A percentile compares a stretch with the other conserved stretches of the same genome.
phyloP scores from a whole-genome alignment of 1,140 invertebrate species.

The Meloidogyne hapla region DNA sequence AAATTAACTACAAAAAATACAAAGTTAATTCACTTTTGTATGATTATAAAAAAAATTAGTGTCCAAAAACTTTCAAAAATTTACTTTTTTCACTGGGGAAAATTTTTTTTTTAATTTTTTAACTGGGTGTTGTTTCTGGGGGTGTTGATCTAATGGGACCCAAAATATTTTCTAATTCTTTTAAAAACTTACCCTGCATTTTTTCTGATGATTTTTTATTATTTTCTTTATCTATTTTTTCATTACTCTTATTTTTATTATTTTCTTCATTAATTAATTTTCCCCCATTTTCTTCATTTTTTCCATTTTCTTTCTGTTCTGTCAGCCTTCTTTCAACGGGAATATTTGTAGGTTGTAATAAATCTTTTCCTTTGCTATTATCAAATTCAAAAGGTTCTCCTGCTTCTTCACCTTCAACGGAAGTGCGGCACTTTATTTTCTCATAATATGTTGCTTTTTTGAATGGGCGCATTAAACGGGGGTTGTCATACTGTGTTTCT shows the following conservation, averaged over 20 bases:
- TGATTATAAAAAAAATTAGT: no score
- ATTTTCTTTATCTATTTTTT: not conserved
- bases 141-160: no score
- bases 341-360: not conserved
- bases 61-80: no score
- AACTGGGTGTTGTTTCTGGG: no score
- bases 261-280: not conserved
- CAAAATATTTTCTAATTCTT: no score
- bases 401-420: conserved; percentile 32
- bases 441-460: conserved; percentile 61
- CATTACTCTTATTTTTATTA: not conserved
- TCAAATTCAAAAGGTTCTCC: conserved; percentile 17
- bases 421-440: conserved; percentile 54
- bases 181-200: no score
- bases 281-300: not conserved
- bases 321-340: not conserved
- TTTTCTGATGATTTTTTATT: no score
- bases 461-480: conserved; percentile 61
- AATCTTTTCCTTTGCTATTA: not conserved
- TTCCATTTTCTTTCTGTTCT: conserved; percentile 5
- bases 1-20: no score
- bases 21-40: no score
- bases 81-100: no score
- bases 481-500: conserved; percentile 61
- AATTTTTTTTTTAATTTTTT: no score